Conservation (phyloP, 2,888 invertebrate species). For the Idaea aversata region DNA sequence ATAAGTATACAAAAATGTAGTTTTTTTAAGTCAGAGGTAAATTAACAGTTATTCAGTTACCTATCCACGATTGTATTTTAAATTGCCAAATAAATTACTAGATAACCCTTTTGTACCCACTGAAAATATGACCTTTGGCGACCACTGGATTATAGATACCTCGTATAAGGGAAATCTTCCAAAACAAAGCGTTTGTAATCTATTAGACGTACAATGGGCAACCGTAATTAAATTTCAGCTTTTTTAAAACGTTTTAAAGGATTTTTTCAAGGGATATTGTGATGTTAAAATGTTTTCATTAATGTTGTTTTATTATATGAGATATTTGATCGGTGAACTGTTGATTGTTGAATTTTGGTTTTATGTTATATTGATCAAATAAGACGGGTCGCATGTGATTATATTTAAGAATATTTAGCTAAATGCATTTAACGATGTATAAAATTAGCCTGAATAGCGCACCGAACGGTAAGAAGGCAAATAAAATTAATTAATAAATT, state of each 20-base stretch:
- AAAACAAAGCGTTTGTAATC: slow-evolving; percentile 50
- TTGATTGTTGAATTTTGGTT: neutral
- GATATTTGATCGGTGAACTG: neutral
- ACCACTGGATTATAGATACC: slow-evolving; percentile 38
- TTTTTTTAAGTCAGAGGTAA: too few relatives aligned
- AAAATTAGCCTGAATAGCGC: too few relatives aligned
- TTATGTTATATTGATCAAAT: neutral
- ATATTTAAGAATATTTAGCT: too few relatives aligned
- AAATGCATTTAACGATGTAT: too few relatives aligned
- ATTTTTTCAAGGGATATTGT: neutral
- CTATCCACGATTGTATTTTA: slow-evolving; percentile 63
- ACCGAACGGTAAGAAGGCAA: too few relatives aligned
- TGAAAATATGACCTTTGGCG: slow-evolving; percentile 66
- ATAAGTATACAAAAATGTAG: too few relatives aligned
- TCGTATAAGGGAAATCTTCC: slow-evolving; percentile 49
- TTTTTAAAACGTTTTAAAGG: neutral
- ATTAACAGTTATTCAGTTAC: slow-evolving; percentile 38
- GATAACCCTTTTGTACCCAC: slow-evolving; percentile 56
- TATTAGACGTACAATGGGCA: slow-evolving; percentile 39
- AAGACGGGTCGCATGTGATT: too few relatives aligned
- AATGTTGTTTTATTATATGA: neutral
- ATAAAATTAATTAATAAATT: too few relatives aligned
- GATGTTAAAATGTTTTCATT: neutral
- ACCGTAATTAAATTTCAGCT: slow-evolving; percentile 43
- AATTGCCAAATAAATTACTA: slow-evolving; percentile 79